phyloP scores from a whole-genome alignment of 2,888 invertebrate species.

The Pandemis cinnamomeana region DNA sequence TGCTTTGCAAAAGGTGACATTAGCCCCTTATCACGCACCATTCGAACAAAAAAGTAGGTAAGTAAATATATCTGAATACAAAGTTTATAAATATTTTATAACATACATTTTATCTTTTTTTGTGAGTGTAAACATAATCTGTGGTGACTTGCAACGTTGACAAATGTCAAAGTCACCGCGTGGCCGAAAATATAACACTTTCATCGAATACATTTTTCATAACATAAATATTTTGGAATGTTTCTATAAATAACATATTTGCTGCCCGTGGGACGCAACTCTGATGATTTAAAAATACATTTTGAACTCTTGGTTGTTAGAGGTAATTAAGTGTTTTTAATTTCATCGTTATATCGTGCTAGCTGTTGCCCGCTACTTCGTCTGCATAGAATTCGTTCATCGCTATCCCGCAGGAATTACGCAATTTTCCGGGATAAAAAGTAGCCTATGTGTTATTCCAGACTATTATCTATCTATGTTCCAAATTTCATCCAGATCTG shows the following conservation, averaged over 20 bases:
- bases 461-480: too few species aligned
- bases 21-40: too few species aligned
- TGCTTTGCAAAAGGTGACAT: too few species aligned
- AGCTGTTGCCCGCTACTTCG: too few species aligned
- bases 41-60: too few species aligned
- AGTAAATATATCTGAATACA: too few species aligned
- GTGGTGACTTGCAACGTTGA: conserved; percentile 3
- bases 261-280: neutral
- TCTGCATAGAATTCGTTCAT: too few species aligned
- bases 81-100: too few species aligned
- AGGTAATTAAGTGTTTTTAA: neutral
- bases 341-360: neutral
- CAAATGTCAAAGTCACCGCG: conserved; percentile 14
- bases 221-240: conserved; percentile 22
- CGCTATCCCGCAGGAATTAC: too few species aligned
- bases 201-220: conserved; percentile 20
- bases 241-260: conserved; percentile 12
- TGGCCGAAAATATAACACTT: conserved; percentile 20
- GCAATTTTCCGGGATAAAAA: too few species aligned
- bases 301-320: neutral
- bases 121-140: neutral
- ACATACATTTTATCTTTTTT: neutral
- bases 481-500: too few species aligned
- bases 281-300: neutral
- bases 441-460: too few species aligned